Evolutionary conservation across 2,797 vertebrate genomes (phyloP), one percentile per base, ranked within the genome.

Genomic region (Macroramphosus scolopax): DNA sequence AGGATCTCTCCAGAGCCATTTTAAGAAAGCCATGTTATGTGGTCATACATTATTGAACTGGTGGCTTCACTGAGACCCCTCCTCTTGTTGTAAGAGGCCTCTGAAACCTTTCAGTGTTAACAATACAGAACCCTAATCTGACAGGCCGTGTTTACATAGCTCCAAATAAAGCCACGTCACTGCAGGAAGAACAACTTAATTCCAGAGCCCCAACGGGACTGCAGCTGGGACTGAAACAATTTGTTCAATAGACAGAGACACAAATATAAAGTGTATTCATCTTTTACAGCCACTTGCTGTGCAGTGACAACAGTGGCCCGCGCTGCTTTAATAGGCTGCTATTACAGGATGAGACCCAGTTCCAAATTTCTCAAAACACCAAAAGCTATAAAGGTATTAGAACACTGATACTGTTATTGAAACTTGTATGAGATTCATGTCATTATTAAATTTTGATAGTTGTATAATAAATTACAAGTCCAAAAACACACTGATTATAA

Each of bases 21-120:
- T 63, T 50, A 25, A 63, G 38, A 47, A 37, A 30, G 29, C 15
- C 13, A 14, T 2, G 1, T 35, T 46, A 20, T 51, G 31, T 18
- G 14, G 45, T 2, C 16, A 1, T 42, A 30, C 42, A 56, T 24
- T 36, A 31, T 13, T 32, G 40, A 74, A 54, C 6, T 12, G 15
- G 44, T 42, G 35, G 32, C 12, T 26, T 50, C 12, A 18, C 8
- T 1, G 11, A 38, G 32, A 35, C 17, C 17, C 33, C 51, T 48
- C 18, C 33, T 68, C 43, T 8, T 37, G 36, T 36, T 29, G 37
- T 17, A 54, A 22, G 48, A 33, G 35, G 34, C 54, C 41, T 22
- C 48, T 45, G 25, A 68, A 71, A 42, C 26, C 47, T 69, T 62
- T 22, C 36, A 63, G 61, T 41, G 58, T 62, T 54, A 66, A 81